A percentile compares a stretch with the other conserved stretches of the same genome.
phyloP scores from a whole-genome alignment of 2,797 vertebrate genomes.

The Tapera naevia region DNA sequence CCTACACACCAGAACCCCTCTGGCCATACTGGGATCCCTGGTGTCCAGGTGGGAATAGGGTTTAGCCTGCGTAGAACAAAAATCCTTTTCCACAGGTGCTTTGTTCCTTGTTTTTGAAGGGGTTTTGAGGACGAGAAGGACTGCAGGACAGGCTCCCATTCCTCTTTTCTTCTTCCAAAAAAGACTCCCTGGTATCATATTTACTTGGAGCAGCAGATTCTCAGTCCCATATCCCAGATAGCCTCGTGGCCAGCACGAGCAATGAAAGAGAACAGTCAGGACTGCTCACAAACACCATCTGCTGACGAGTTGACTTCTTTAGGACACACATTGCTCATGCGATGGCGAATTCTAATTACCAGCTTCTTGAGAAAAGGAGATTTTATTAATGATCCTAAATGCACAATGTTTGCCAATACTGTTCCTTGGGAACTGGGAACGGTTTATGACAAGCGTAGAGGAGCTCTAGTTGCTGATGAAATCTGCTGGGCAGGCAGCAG shows the following conservation, averaged over 20 bases:
- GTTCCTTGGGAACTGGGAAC: background rate
- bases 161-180: background rate
- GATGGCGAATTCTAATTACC: slow-evolving; percentile 1
- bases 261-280: background rate
- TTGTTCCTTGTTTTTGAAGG: background rate
- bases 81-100: background rate
- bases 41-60: background rate
- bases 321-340: slow-evolving; percentile 33
- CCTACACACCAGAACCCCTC: background rate
- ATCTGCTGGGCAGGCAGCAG: background rate
- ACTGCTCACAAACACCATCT: slow-evolving; percentile 50
- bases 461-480: background rate
- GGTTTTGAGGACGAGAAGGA: background rate
- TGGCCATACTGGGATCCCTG: background rate
- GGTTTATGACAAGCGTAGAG: background rate
- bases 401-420: slow-evolving; percentile 20
- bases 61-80: background rate
- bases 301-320: background rate
- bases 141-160: background rate
- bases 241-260: background rate
- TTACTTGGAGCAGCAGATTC: slow-evolving; percentile 10
- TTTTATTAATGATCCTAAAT: background rate
- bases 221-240: background rate
- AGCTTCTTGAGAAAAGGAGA: slow-evolving; percentile 27
- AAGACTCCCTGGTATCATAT: background rate